Percentiles rank a stretch among this genome's conserved stretches.
Conservation (phyloP, 1,140 invertebrate genomes). For the Zaprionus kolodkinae region DNA sequence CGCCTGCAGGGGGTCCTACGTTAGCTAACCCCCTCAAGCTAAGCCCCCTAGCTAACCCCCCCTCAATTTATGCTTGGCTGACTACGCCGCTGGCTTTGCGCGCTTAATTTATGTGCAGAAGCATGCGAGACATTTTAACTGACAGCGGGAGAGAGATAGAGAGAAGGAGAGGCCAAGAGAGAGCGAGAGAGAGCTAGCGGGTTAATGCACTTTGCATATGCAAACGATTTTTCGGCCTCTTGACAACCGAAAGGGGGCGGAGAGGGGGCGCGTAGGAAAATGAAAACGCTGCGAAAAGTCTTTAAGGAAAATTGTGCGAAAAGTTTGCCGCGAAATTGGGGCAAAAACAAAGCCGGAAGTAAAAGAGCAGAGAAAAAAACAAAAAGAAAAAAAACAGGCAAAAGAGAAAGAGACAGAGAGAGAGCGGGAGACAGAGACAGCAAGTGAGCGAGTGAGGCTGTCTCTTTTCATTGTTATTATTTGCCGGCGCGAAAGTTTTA, state of each 20-base stretch:
- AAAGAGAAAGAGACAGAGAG: conserved; percentile 10
- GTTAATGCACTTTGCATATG: conserved; percentile 50
- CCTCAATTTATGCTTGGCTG: conserved; percentile 61
- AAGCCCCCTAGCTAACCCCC: neutral
- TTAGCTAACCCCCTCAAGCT: neutral
- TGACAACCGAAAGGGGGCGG: neutral
- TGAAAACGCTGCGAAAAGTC: neutral
- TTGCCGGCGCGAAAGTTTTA: conserved; percentile 83
- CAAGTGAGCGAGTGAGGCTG: conserved; percentile 12
- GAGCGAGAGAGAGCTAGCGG: neutral
- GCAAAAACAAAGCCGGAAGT: conserved; percentile 30
- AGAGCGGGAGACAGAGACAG: conserved; percentile 8
- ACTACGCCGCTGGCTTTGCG: conserved; percentile 59
- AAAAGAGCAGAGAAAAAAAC: neutral
- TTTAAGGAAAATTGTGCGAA: conserved; percentile 37
- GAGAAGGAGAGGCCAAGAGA: neutral
- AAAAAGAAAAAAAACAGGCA: neutral
- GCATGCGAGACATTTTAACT: conserved; percentile 51
- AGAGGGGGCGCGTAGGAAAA: neutral
- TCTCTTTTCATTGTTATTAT: conserved; percentile 79
- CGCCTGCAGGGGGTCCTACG: neutral
- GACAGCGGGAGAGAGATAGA: neutral
- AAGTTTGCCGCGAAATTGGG: conserved; percentile 48
- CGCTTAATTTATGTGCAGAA: conserved; percentile 76
- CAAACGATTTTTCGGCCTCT: conserved; percentile 17